phyloP scores from a whole-genome alignment of 2,888 invertebrate genomes.

The Melanostoma mellinum region DNA sequence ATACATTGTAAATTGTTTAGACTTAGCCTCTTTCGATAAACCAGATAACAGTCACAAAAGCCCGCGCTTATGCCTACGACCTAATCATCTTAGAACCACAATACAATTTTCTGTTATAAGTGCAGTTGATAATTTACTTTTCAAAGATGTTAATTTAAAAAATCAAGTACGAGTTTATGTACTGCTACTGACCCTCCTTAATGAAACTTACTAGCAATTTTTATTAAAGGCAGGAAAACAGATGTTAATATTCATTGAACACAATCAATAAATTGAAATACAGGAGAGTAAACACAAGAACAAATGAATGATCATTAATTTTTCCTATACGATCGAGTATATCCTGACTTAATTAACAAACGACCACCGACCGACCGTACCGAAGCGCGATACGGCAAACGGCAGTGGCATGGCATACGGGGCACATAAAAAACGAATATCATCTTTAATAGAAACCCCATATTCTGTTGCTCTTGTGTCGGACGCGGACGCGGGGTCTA shows the following conservation, averaged over 20 bases:
- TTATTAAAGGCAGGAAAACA: conserved; percentile 15
- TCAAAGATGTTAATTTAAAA: no score
- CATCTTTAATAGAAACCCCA: conserved; percentile 40
- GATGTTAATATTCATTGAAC: conserved; percentile 30
- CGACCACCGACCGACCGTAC: conserved; percentile 73
- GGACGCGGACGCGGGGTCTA: neutral
- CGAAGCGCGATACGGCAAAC: neutral
- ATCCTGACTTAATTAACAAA: conserved; percentile 80
- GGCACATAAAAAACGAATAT: conserved; percentile 48
- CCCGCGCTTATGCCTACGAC: no score
- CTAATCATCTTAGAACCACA: no score
- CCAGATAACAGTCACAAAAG: no score
- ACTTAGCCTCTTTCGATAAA: no score
- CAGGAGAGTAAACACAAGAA: conserved; percentile 34
- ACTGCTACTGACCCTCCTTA: no score
- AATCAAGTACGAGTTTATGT: no score
- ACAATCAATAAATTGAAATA: conserved; percentile 28
- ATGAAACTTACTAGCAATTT: neutral
- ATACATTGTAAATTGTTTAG: no score
- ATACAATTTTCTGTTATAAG: no score
- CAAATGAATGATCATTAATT: conserved; percentile 76
- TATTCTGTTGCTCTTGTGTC: conserved; percentile 7
- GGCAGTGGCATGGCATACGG: conserved; percentile 20
- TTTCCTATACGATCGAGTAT: conserved; percentile 79
- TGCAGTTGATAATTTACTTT: no score